Evolutionary conservation across 2,797 vertebrate species (phyloP).

Genomic region (Uromys caudimaculatus): DNA sequence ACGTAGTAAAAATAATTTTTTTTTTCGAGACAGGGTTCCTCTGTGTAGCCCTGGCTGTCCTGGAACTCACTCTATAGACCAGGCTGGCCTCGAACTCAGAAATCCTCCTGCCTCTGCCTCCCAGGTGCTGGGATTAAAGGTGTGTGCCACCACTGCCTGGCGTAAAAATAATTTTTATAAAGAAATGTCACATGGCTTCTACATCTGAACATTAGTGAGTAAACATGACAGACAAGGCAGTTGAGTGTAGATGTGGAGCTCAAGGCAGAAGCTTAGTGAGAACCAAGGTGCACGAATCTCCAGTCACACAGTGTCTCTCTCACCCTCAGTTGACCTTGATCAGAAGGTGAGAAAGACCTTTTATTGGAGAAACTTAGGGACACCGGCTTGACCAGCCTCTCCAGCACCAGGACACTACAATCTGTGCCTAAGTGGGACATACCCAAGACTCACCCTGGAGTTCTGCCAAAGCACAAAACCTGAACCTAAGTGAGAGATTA

Average conservation of each 20-base stretch:
- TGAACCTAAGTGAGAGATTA: neutral
- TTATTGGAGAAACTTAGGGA: neutral
- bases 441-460: neutral
- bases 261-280: neutral
- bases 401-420: neutral
- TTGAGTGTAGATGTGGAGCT: neutral
- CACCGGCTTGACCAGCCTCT: neutral
- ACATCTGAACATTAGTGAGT: neutral
- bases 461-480: neutral
- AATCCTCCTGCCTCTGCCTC: too few relatives aligned
- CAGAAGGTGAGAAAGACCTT: too few relatives aligned
- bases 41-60: too few relatives aligned
- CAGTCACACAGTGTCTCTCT: neutral
- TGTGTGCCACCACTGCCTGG: too few relatives aligned
- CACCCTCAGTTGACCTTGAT: neutral
- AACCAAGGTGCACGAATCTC: neutral
- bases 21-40: too few relatives aligned
- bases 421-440: neutral
- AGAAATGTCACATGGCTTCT: neutral
- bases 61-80: too few relatives aligned
- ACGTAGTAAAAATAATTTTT: too few relatives aligned
- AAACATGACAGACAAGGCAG: neutral
- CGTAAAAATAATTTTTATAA: neutral
- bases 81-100: too few relatives aligned
- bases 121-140: too few relatives aligned